Evolutionary conservation across 2,888 invertebrate species (phyloP).

Genomic region (Stegophylla sp.): DNA sequence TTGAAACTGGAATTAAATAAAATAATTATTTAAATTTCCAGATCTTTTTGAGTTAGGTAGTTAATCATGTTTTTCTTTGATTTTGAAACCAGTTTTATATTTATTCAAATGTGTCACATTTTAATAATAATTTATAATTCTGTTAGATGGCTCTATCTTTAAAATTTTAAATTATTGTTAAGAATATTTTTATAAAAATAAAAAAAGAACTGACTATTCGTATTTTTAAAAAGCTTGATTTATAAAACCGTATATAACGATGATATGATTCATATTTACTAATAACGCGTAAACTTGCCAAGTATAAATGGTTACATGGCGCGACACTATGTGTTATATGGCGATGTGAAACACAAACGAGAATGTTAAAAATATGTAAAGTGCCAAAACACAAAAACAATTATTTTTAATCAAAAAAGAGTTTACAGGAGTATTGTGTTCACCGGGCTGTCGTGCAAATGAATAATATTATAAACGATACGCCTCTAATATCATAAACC

Average conservation of each 20-base stretch:
- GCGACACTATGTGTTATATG: not conserved
- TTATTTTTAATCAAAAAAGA: not conserved
- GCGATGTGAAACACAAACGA: not conserved
- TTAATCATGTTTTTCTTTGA: not conserved
- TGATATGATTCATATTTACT: not conserved
- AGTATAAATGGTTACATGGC: constrained; percentile 3
- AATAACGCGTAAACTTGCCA: not conserved
- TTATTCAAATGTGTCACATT: not conserved
- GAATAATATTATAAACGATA: no score
- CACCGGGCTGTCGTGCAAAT: not conserved
- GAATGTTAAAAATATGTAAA: not conserved
- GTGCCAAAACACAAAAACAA: not conserved
- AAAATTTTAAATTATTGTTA: not conserved
- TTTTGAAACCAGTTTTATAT: not conserved
- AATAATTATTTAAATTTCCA: not conserved
- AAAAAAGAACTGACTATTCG: no score
- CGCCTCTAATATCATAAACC: no score
- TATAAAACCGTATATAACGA: not conserved
- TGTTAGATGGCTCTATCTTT: not conserved
- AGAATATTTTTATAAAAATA: not conserved
- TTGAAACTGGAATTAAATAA: not conserved
- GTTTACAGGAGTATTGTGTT: not conserved
- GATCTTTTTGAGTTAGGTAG: not conserved
- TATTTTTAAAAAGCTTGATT: not conserved
- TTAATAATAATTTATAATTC: not conserved